Evolutionary conservation across 2,113 vertebrate species (phyloP).

Genomic region (Cottus gobio): DNA sequence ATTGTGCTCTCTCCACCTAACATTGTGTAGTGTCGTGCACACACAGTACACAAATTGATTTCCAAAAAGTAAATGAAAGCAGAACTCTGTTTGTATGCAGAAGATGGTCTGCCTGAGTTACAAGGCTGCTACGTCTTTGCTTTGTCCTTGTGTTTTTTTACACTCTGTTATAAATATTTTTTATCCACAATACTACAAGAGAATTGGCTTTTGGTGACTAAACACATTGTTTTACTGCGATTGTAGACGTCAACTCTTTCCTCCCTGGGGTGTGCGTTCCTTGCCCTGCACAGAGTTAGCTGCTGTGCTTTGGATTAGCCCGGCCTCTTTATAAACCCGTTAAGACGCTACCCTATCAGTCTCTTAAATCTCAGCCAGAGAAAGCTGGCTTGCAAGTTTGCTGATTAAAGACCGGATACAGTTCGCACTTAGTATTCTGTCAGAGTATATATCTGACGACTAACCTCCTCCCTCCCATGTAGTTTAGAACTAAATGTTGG

Average conservation of each 20-base stretch:
- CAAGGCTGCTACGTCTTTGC: not conserved
- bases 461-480: not conserved
- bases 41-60: not conserved
- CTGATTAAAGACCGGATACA: not conserved
- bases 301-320: conserved; percentile 53
- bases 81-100: not conserved
- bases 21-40: not conserved
- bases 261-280: conserved; percentile 27
- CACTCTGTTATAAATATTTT: not conserved
- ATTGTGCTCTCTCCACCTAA: not conserved
- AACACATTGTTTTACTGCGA: not conserved
- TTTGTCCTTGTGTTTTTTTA: not conserved
- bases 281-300: conserved; percentile 39
- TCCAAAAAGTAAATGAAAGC: not conserved
- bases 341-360: conserved; percentile 63
- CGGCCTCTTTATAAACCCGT: conserved; percentile 54
- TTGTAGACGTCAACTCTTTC: not conserved
- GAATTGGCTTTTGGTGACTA: conserved; percentile 7
- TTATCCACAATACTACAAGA: not conserved
- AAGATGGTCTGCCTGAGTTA: not conserved
- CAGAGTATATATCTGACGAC: not conserved
- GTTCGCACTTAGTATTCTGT: not conserved
- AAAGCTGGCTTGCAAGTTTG: conserved; percentile 23
- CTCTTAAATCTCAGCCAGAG: conserved; percentile 33
- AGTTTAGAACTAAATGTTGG: not conserved